phyloP scores from a whole-genome alignment of 2,797 vertebrate species.

The Luscinia megarhynchos region DNA sequence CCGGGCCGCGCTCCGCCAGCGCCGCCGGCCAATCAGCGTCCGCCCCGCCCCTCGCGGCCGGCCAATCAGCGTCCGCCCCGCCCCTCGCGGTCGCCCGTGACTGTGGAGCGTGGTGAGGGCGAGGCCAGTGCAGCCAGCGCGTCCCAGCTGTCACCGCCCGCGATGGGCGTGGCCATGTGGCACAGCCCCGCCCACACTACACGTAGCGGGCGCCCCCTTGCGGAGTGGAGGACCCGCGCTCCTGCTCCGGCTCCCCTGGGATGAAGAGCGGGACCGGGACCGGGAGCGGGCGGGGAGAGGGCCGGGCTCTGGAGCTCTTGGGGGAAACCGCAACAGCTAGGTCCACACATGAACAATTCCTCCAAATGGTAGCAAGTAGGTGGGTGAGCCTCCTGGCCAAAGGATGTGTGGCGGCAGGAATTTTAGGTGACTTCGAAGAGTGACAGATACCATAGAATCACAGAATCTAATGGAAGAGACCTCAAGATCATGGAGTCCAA shows the following conservation, averaged over 20 bases:
- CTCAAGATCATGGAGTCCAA: background rate
- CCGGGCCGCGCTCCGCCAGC: background rate
- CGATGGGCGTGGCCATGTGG: fast-evolving
- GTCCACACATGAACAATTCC: background rate
- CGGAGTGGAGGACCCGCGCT: background rate
- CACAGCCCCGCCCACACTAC: fast-evolving
- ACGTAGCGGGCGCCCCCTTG: background rate
- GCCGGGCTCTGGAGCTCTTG: background rate
- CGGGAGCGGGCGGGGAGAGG: fast-evolving
- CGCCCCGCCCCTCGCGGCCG: fast-evolving
- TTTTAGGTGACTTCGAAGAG: background rate
- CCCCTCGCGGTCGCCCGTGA: fast-evolving
- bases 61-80: background rate
- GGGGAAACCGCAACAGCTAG: background rate
- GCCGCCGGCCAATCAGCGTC: background rate
- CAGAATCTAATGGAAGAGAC: background rate
- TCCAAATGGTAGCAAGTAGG: background rate
- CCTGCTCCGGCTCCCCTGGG: too few species aligned
- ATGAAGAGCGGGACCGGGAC: too few species aligned
- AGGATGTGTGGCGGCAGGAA: background rate
- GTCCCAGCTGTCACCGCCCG: fast-evolving
- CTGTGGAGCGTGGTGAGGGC: background rate
- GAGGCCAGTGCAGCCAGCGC: fast-evolving
- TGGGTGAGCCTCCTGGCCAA: background rate
- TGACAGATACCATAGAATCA: background rate